These are phyloP conservation scores for Cettia cetti DNA, from an alignment of 2,113 vertebrate species.

Conservation along the genomic window DNA sequence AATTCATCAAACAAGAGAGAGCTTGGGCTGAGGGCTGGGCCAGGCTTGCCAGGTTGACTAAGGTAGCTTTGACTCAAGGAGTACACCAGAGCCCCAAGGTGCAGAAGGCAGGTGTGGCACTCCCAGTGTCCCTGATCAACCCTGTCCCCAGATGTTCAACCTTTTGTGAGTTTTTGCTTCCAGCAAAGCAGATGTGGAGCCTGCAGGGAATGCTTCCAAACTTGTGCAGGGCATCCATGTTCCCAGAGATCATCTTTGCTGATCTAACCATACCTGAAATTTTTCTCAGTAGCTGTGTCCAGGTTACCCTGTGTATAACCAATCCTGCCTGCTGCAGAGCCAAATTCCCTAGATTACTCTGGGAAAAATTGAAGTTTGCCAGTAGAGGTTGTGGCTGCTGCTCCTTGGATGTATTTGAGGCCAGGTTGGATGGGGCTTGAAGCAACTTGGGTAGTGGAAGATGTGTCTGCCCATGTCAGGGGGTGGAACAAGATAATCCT, in stretches of 20 bases:
- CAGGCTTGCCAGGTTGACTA: conserved; percentile 19
- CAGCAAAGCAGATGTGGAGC: background rate
- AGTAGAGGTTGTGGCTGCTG: background rate
- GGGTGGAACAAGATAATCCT: rapidly evolving
- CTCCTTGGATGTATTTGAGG: background rate
- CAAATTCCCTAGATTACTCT: background rate
- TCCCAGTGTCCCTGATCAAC: background rate
- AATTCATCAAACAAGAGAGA: background rate
- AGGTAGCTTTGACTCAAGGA: background rate
- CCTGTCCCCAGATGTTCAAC: background rate
- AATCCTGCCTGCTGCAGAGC: background rate
- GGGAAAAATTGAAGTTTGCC: background rate
- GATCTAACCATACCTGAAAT: background rate
- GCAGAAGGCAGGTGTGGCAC: background rate
- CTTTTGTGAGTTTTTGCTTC: background rate
- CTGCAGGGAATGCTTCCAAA: background rate
- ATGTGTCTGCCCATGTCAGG: background rate
- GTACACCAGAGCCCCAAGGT: background rate
- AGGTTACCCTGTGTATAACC: background rate
- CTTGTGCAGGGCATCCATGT: background rate
- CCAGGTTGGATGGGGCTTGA: background rate
- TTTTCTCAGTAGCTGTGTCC: background rate
- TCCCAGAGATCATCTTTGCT: background rate
- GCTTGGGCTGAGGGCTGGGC: background rate
- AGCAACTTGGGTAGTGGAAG: background rate